phyloP scores from a whole-genome alignment of 2,797 vertebrate genomes.

The Coranthus polyacanthus region DNA sequence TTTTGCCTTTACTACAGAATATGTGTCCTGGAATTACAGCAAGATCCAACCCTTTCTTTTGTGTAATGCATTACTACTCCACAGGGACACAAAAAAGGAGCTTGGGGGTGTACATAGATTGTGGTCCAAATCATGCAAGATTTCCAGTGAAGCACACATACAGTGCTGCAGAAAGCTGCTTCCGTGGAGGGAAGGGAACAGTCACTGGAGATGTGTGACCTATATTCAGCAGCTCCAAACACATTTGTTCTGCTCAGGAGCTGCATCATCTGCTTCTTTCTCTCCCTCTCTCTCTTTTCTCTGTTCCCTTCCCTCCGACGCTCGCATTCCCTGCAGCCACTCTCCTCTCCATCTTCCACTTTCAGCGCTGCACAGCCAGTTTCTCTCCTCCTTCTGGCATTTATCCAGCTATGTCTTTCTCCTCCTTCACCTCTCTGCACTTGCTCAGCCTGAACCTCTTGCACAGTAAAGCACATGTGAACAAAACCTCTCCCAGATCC shows the following conservation, averaged over 20 bases:
- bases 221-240: slow-evolving; percentile 82
- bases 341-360: slow-evolving; percentile 58
- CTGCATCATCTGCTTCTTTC: slow-evolving; percentile 67
- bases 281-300: slow-evolving; percentile 29
- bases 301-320: slow-evolving; percentile 49
- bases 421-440: slow-evolving; percentile 7
- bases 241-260: slow-evolving; percentile 83
- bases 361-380: slow-evolving; percentile 40
- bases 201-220: slow-evolving; percentile 86
- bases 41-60: not conserved
- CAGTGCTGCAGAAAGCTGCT: slow-evolving; percentile 53
- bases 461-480: slow-evolving; percentile 27
- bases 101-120: slow-evolving; percentile 24
- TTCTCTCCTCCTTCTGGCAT: slow-evolving; percentile 51
- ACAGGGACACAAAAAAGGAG: not conserved
- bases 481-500: slow-evolving; percentile 30
- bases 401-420: slow-evolving; percentile 44
- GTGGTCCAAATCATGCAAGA: slow-evolving; percentile 38
- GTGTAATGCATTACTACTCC: not conserved
- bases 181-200: slow-evolving; percentile 71
- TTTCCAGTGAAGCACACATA: slow-evolving; percentile 39
- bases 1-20: not conserved
- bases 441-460: slow-evolving; percentile 6
- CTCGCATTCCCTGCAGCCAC: slow-evolving; percentile 57
- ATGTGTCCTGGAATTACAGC: not conserved